Evolutionary conservation across 2,797 vertebrate genomes (phyloP), one percentile per base, ranked within the genome.

Genomic region (Protosalanx chinensis): DNA sequence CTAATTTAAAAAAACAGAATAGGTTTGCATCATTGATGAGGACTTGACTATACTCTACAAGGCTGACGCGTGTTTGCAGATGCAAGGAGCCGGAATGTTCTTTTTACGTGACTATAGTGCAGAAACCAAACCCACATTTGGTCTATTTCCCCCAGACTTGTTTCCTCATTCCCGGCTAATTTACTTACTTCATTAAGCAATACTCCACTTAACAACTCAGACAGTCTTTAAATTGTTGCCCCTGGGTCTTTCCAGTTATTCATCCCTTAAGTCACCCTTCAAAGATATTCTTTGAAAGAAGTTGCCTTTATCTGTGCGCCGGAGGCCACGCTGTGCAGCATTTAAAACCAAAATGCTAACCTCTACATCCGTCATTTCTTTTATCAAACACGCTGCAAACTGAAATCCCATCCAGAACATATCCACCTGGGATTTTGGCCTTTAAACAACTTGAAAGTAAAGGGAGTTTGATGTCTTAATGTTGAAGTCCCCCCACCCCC

Each of bases 141-240:
- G 79, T 87, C 68, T 72, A 86, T 91, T 88, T 85, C 67, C 61
- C 70, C 8, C 23, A 41, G 23, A 32, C 33, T 37, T 61, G 12
- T 72, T 86, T 90, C 84, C 80, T 84, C 80, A 86, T 88, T 75
- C 86, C 78, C 87, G 79, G 81, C 86, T 79, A 76, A 72, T 92
- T 91, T 90, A 90, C 78, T 80, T 75, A 87, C 85, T 87, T 79
- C 53, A 80, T 80, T 83, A 81, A 80, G 77, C 75, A 46, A 12
- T 46, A 85, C 81, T 86, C 58, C 27, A 57, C 71, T 82, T 49
- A 62, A 81, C 84, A 71, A 18, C 29, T 32, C 59, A 6, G 10
- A 61, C 10, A 32, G 7, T 56, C 41, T 56, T 56, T 56, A 56
- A 56, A n/a, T 56, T 56, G 51, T 16, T 56, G 51, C 51, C 6